These are phyloP conservation scores for Dendroctonus ponderosae DNA, from an alignment of 1,140 invertebrate genomes.

Conservation along the genomic window DNA sequence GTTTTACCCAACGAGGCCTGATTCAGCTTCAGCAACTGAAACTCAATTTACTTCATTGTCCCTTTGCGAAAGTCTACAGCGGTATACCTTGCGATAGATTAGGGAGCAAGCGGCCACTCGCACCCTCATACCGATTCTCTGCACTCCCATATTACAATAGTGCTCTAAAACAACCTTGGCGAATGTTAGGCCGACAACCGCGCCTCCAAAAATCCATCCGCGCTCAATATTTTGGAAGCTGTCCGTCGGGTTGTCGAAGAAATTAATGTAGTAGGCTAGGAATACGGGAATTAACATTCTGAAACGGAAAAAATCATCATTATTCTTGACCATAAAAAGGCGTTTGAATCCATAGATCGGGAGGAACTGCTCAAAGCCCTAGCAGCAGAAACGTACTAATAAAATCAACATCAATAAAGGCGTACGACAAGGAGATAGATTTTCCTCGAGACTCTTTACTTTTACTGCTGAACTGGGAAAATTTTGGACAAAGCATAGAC, in stretches of 20 bases:
- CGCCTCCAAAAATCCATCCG: slow-evolving; percentile 53
- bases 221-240: slow-evolving; percentile 28
- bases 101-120: slow-evolving; percentile 57
- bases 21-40: slow-evolving; percentile 43
- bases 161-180: slow-evolving; percentile 51
- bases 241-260: slow-evolving; percentile 43
- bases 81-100: slow-evolving; percentile 58
- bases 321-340: too few relatives aligned
- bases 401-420: too few relatives aligned
- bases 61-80: slow-evolving; percentile 48
- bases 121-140: slow-evolving; percentile 57
- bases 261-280: slow-evolving; percentile 50
- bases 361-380: too few relatives aligned
- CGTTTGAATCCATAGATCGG: too few relatives aligned
- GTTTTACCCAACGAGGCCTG: slow-evolving; percentile 45
- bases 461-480: too few relatives aligned
- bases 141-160: slow-evolving; percentile 51
- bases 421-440: too few relatives aligned
- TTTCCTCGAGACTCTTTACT: too few relatives aligned
- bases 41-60: slow-evolving; percentile 13
- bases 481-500: too few relatives aligned
- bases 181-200: slow-evolving; percentile 51
- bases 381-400: too few relatives aligned
- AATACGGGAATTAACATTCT: slow-evolving; percentile 41
- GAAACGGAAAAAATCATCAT: slow-evolving; percentile 25